A percentile compares a stretch with the other conserved stretches of the same genome.
phyloP scores from a whole-genome alignment of 2,113 vertebrate genomes.

The Eclectus roratus region DNA sequence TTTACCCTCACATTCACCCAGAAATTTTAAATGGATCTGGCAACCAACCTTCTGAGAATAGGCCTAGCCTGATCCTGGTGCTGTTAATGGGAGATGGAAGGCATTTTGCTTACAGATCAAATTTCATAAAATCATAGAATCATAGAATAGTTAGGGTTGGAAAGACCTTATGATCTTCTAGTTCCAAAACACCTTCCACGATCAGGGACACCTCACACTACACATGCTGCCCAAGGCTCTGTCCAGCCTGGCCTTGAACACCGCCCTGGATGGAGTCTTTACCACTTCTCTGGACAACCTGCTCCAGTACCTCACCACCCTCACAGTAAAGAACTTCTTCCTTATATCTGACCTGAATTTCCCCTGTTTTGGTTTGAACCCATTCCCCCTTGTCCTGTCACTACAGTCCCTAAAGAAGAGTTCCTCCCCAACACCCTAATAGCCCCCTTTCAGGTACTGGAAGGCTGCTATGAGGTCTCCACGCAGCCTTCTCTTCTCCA shows the following conservation, averaged over 20 bases:
- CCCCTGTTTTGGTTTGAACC: background rate
- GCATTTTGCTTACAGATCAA: background rate
- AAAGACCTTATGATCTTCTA: background rate
- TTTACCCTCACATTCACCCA: background rate
- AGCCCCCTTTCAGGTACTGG: background rate
- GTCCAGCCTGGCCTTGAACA: background rate
- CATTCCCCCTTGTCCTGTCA: background rate
- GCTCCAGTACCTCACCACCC: background rate
- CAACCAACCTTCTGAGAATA: background rate
- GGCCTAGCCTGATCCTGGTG: accelerated
- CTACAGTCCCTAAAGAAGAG: background rate
- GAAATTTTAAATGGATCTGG: background rate
- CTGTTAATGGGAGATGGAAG: background rate
- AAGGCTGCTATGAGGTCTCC: background rate
- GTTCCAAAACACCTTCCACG: background rate
- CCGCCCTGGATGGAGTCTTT: background rate
- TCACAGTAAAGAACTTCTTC: background rate
- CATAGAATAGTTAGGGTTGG: background rate
- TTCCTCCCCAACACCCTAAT: background rate
- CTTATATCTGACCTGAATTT: background rate
- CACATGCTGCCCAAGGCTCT: background rate
- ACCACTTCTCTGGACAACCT: background rate
- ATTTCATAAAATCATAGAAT: background rate
- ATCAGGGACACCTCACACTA: background rate
- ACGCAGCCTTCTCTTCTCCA: background rate